A percentile compares a stretch with the other conserved stretches of the same genome.
Evolutionary conservation across 1,140 invertebrate genomes (phyloP).

Genomic region (Anthonomus grandis): DNA sequence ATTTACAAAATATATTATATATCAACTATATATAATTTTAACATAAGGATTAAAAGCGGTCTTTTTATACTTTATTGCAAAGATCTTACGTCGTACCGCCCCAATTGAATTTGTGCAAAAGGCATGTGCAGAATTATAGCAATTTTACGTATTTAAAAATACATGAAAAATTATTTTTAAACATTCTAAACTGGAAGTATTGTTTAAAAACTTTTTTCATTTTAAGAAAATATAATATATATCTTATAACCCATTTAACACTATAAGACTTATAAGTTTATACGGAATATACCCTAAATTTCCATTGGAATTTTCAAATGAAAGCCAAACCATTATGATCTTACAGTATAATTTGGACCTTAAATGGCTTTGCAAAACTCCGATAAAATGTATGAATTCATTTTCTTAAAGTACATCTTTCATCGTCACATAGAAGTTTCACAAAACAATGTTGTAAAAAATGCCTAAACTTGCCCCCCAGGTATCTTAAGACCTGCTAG

Average conservation of each 20-base stretch:
- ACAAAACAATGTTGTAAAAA: too few species aligned
- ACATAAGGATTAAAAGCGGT: slow-evolving; percentile 22
- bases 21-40: slow-evolving; percentile 23
- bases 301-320: too few species aligned
- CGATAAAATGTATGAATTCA: too few species aligned
- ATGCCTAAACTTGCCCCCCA: too few species aligned
- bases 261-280: too few species aligned
- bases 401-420: too few species aligned
- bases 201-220: slow-evolving; percentile 11
- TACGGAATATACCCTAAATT: too few species aligned
- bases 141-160: slow-evolving; percentile 12
- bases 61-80: slow-evolving; percentile 23
- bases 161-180: slow-evolving; percentile 9
- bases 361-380: not conserved
- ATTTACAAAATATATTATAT: slow-evolving; percentile 30
- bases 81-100: slow-evolving; percentile 4
- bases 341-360: slow-evolving; percentile 1
- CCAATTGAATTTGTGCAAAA: slow-evolving; percentile 25
- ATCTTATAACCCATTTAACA: slow-evolving; percentile 10
- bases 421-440: too few species aligned
- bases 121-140: slow-evolving; percentile 25
- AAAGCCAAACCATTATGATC: too few species aligned
- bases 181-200: too few species aligned
- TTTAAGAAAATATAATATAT: slow-evolving; percentile 5
- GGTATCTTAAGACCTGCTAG: too few species aligned